Base-by-base conservation (phyloP, 2,888 invertebrate species). In the Phytoseiulus persimilis region DNA sequence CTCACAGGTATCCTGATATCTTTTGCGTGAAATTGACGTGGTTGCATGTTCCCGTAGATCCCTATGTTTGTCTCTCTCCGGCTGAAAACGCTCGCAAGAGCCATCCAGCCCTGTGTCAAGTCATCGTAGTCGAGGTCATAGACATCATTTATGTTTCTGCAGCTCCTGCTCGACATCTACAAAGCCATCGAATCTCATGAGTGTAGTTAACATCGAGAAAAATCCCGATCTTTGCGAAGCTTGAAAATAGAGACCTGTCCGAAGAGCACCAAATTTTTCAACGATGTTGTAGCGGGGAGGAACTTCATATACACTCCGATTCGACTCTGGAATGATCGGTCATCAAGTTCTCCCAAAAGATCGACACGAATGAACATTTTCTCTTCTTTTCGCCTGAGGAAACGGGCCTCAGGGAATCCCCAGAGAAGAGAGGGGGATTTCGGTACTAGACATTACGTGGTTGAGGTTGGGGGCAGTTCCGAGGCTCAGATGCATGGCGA, bases 111-210 rank as follows among this genome's bases (percentile, higher is more conserved):
- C 83, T 18, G 33, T 31, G 6, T 33, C 18, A 83, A 14, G 31
- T 31, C 83, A 31, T 83, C 83, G 83, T 83, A 83, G 83, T 83
- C 83, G 31, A 83, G 28, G 28, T 83, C 83, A 28, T 83, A 83
- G 32, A 83, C 83, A 23, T 83, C 83, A 1, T 83, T 0, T 11
- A 18, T 33, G 83, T 23, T 33, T 9, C 28, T 83, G 33, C 83
- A 83, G 32, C 32, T 32, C 18, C 83, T 31, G 18, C 32, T 83
- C 33, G 83, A 83, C 83, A 83, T 83, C 83, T 83, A 18, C 18
- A 28, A 28, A 65, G 2, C 18, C 2, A 28, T 65, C 65, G 18
- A 18, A 18, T 23, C 28, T 65, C 65, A 65, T 6, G 39, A 39
- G 5, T 39, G 39, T 9, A n/a, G n/a, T n/a, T n/a, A n/a, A n/a